Evolutionary conservation across 2,113 vertebrate species (phyloP).

Genomic region (Dipodomys ordii): DNA sequence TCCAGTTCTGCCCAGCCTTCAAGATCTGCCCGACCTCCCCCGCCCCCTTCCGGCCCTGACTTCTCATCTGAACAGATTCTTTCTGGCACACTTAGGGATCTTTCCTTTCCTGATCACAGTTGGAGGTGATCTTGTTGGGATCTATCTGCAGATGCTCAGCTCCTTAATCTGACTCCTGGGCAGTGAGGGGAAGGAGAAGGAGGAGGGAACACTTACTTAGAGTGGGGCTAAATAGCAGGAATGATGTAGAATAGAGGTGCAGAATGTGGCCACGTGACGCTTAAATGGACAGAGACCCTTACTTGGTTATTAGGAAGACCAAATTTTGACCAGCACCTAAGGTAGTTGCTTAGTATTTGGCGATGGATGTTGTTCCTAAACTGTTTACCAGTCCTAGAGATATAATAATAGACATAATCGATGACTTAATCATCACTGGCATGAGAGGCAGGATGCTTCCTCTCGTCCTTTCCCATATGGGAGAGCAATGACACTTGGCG

Average conservation of each 20-base stretch:
- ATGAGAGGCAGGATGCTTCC: not conserved
- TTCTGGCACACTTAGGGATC: rapidly evolving
- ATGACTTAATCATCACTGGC: not conserved
- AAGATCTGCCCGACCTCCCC: not conserved
- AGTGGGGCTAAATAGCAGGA: not conserved
- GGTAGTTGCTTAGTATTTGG: not conserved
- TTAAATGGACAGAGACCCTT: not conserved
- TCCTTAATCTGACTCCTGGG: not conserved
- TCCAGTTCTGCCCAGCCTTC: not conserved
- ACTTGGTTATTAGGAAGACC: not conserved
- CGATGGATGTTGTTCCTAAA: not conserved
- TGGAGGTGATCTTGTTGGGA: not conserved
- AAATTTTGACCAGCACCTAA: not conserved
- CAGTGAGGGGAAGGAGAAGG: no score
- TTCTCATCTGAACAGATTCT: not conserved
- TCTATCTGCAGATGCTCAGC: not conserved
- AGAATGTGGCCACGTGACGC: not conserved
- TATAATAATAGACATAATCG: no score
- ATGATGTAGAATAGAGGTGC: not conserved
- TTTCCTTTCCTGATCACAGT: not conserved
- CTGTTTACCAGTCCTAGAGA: not conserved
- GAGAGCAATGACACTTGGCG: not conserved
- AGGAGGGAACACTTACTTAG: not conserved
- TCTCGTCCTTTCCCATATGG: not conserved
- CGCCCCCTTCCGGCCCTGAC: not conserved